Base-by-base conservation (phyloP, 2,888 invertebrate genomes). In the Petrolisthes manimaculis region DNA sequence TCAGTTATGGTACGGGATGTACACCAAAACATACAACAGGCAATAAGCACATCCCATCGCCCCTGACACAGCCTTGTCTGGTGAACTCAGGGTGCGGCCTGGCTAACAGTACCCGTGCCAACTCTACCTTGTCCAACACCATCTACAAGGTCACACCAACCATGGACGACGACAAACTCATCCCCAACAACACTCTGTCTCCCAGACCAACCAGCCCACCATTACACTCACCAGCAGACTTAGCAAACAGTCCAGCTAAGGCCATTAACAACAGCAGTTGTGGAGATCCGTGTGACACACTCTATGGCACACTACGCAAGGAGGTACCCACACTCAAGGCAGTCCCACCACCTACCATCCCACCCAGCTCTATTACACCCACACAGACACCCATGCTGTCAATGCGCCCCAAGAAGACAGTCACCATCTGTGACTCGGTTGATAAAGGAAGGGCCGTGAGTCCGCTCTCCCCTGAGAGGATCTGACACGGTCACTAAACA, bases 341-440 rank as follows among this genome's bases (percentile, higher is more conserved):
- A 12, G 90, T 90, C n/a, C 89, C 90, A 8, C 90, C 90, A 24
- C 90, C 89, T 24, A 86, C 88, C 18, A 61, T 86, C 78, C 90
- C 89, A 21, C 87, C 90, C 14, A 71, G 89, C 24, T 84, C 88
- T 56, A 75, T 79, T 61, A 89, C 89, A 6, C 83, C 89, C 37
- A 67, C 89, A 9, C 61, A 81, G 55, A 84, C 84, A 51, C 88
- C 88, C 78, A 84, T 84, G 84, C 61, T 84, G 53, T n/a, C 88
- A 14, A 88, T 87, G n/a, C 86, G 89, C 71, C 82, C 88, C 21
- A 90, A 90, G 86, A 90, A 90, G 56, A 89, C 90, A 9, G 90
- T 90, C 5, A 90, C 90, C 37, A 90, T 90, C 83, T 90, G 90
- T 56, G 90, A 90, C 81, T 83, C 90, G 4, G 87, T 83, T 1